Percentiles rank a stretch among this genome's conserved stretches.
Evolutionary conservation across 2,888 invertebrate species (phyloP).

Genomic region (Alviniconcha strummeri): DNA sequence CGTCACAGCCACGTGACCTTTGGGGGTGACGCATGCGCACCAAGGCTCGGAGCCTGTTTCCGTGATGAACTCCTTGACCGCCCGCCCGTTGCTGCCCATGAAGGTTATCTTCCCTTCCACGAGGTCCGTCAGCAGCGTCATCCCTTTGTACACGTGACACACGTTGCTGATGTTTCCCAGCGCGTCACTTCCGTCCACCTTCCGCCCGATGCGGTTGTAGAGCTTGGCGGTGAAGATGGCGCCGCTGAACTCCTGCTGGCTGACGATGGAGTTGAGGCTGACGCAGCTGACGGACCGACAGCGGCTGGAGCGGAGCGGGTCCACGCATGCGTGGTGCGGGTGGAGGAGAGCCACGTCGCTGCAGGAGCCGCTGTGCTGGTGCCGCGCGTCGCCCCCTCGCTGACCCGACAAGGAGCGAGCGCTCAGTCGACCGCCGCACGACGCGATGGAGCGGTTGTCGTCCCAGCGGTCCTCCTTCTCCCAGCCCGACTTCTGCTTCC

Average conservation of each 20-base stretch:
- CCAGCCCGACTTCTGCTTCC: background rate
- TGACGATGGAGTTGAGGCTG: background rate
- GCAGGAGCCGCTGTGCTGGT: background rate
- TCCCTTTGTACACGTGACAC: constrained; percentile 47
- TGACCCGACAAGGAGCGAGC: too few relatives aligned
- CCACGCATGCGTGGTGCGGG: background rate
- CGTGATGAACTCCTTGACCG: constrained; percentile 35
- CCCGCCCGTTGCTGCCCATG: constrained; percentile 33
- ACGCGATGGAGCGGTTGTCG: too few relatives aligned
- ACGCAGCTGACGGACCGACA: background rate
- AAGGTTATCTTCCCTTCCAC: constrained; percentile 45
- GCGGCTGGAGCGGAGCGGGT: background rate
- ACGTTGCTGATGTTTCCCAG: constrained; percentile 48
- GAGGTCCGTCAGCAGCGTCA: constrained; percentile 56
- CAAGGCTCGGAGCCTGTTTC: constrained; percentile 53
- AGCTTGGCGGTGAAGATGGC: constrained; percentile 26
- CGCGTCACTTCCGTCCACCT: constrained; percentile 40
- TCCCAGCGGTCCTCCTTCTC: too few relatives aligned
- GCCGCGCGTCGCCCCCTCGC: background rate
- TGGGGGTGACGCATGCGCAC: constrained; percentile 51
- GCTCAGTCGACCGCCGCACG: too few relatives aligned
- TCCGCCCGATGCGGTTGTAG: constrained; percentile 38
- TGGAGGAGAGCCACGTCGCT: background rate
- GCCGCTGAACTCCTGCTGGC: background rate
- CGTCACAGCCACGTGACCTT: constrained; percentile 57